A percentile compares a stretch with the other conserved stretches of the same genome.
Evolutionary conservation across 2,113 vertebrate species (phyloP).

Genomic region (Poicephalus gulielmi): DNA sequence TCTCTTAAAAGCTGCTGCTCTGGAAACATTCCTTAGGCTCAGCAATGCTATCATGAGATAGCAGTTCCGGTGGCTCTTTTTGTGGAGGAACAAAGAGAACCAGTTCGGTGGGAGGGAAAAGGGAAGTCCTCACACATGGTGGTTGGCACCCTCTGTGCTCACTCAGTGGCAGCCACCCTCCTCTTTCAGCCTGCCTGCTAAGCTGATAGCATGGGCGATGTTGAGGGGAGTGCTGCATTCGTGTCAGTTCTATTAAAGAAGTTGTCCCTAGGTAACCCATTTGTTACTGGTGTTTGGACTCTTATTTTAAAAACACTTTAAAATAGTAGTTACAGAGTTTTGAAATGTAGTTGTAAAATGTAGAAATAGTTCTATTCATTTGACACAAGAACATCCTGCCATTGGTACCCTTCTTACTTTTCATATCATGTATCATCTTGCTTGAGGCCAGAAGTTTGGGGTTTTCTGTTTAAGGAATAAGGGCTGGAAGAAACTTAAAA

Average conservation of each 20-base stretch:
- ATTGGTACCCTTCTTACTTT: background rate
- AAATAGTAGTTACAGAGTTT: background rate
- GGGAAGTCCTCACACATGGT: background rate
- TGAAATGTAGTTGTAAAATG: background rate
- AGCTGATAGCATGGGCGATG: background rate
- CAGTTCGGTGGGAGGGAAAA: background rate
- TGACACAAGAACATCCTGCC: background rate
- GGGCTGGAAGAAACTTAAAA: background rate
- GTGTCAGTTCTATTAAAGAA: background rate
- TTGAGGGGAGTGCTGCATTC: background rate
- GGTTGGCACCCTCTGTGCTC: background rate
- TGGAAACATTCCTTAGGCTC: background rate
- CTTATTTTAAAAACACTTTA: background rate
- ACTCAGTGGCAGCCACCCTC: background rate
- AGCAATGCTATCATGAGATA: background rate
- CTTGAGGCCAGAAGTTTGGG: background rate
- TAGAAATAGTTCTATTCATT: background rate
- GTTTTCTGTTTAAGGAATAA: background rate
- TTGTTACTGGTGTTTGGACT: background rate
- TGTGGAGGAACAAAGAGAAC: background rate
- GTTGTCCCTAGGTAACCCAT: accelerated
- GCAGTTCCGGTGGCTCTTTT: background rate
- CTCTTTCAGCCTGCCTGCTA: background rate
- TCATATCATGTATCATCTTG: accelerated
- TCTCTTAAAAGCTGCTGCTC: background rate